A percentile compares a stretch with the other conserved stretches of the same genome.
These are phyloP conservation scores for Ariolimax columbianus DNA, from an alignment of 2,888 invertebrate species.

Conservation along the genomic window DNA sequence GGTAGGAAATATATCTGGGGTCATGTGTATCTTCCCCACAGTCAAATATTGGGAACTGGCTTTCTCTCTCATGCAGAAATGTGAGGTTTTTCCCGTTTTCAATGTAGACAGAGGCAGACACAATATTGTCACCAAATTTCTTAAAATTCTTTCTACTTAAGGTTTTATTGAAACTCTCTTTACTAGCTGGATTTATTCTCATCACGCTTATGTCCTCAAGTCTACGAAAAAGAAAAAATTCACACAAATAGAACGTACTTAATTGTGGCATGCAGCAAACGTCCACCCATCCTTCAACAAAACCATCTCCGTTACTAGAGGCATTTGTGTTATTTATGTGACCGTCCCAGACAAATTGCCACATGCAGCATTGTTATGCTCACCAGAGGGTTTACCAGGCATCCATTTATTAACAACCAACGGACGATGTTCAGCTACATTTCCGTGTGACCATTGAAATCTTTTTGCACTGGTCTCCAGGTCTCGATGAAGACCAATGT, in stretches of 20 bases:
- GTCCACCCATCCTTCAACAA: neutral
- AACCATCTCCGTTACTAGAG: too few relatives aligned
- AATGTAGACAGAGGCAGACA: neutral
- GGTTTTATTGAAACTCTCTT: neutral
- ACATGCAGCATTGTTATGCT: neutral
- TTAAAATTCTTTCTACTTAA: neutral
- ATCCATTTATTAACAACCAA: neutral
- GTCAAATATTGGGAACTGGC: neutral
- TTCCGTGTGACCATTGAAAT: neutral
- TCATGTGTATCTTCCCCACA: slow-evolving; percentile 8
- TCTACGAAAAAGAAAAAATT: neutral
- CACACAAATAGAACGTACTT: neutral
- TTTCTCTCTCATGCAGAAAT: neutral
- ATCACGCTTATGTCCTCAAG: neutral
- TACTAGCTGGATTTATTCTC: neutral
- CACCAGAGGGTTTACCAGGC: neutral
- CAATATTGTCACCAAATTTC: neutral
- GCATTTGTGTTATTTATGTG: neutral
- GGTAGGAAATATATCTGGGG: neutral
- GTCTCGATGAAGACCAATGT: neutral
- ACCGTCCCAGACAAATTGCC: neutral
- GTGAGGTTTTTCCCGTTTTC: neutral
- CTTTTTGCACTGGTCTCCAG: neutral
- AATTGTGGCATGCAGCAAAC: neutral
- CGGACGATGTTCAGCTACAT: neutral